Conservation (phyloP, 2,113 vertebrate species). For the Leptosomus discolor region DNA sequence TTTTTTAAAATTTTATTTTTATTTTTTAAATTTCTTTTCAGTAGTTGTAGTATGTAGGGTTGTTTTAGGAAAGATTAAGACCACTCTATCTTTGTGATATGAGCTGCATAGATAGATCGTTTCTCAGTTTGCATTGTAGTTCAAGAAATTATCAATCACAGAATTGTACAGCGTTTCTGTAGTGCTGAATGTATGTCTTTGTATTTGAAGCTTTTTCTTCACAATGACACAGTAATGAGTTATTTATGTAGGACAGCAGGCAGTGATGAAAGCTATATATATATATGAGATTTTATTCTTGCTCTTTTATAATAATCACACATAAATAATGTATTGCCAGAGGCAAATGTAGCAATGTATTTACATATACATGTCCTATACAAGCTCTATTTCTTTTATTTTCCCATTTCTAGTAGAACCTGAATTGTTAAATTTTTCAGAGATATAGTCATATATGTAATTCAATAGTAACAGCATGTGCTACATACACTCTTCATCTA, state of each 20-base stretch:
- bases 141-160: background rate
- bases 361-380: background rate
- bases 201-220: background rate
- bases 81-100: background rate
- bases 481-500: background rate
- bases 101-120: background rate
- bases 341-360: background rate
- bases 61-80: constrained; percentile 42
- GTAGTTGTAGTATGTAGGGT: background rate
- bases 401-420: background rate
- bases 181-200: background rate
- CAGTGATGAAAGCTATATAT: background rate
- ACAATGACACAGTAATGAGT: background rate
- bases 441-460: background rate
- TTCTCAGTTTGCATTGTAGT: background rate
- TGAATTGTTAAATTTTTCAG: background rate
- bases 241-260: background rate
- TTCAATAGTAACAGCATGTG: background rate
- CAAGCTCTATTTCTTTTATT: background rate
- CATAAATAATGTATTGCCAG: background rate
- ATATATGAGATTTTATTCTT: background rate
- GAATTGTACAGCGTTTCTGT: background rate
- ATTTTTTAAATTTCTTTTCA: background rate
- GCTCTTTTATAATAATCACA: background rate
- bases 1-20: background rate